phyloP scores from a whole-genome alignment of 2,797 vertebrate species.

The Aselliscus stoliczkanus region DNA sequence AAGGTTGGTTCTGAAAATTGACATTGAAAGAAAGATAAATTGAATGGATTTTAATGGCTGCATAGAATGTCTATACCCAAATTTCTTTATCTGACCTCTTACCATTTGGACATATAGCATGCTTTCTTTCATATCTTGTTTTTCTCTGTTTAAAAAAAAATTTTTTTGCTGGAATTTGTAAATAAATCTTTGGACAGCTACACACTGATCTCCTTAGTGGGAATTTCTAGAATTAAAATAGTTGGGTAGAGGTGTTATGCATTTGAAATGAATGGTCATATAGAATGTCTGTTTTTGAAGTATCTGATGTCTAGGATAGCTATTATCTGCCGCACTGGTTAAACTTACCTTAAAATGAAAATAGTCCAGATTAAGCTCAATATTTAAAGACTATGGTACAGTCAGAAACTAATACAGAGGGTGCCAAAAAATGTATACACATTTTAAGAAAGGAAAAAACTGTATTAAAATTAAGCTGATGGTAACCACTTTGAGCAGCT shows the following conservation, averaged over 20 bases:
- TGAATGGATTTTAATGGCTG: background rate
- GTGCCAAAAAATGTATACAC: too few relatives aligned
- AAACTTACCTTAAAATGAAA: background rate
- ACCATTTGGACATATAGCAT: background rate
- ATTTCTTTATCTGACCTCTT: background rate
- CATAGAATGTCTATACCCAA: background rate
- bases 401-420: background rate
- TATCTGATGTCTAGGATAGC: background rate
- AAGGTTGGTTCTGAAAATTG: background rate
- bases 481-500: too few relatives aligned
- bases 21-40: background rate
- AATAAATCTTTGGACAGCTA: background rate
- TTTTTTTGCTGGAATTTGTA: background rate
- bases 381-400: background rate
- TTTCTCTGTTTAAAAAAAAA: background rate
- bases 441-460: too few relatives aligned
- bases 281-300: background rate
- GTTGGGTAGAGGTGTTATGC: background rate
- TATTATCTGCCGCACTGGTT: background rate
- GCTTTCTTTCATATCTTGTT: background rate
- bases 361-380: background rate
- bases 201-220: background rate
- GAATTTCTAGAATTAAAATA: constrained; percentile 20
- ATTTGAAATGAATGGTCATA: background rate
- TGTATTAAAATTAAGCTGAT: too few relatives aligned